Evolutionary conservation across 1,140 invertebrate species (phyloP).

Genomic region (Drosophila micromelanica): DNA sequence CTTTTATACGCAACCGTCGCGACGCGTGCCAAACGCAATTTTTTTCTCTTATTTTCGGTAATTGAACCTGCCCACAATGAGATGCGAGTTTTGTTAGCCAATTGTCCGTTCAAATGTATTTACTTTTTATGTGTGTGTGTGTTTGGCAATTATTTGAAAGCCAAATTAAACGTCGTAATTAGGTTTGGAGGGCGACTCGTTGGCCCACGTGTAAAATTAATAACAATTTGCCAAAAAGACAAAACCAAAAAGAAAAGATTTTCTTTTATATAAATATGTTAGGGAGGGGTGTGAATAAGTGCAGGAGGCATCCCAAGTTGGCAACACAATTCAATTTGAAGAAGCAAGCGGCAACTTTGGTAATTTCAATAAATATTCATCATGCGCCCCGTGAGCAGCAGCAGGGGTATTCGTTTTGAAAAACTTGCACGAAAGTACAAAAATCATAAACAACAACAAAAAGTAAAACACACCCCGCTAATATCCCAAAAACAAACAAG

Average conservation of each 20-base stretch:
- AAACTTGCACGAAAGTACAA: slow-evolving; percentile 60
- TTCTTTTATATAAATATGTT: slow-evolving; percentile 12
- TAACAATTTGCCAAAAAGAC: slow-evolving; percentile 74
- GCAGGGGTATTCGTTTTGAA: slow-evolving; percentile 65
- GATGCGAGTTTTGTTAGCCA: slow-evolving; percentile 36
- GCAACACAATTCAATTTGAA: slow-evolving; percentile 80
- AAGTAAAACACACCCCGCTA: slow-evolving; percentile 36
- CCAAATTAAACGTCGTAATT: slow-evolving; percentile 76
- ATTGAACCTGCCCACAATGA: slow-evolving; percentile 69
- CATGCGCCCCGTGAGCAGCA: slow-evolving; percentile 67
- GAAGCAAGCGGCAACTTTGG: slow-evolving; percentile 68
- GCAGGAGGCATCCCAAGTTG: slow-evolving; percentile 69
- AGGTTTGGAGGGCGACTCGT: slow-evolving; percentile 45
- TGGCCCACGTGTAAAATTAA: slow-evolving; percentile 72
- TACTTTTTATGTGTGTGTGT: slow-evolving; percentile 16
- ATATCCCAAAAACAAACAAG: not conserved
- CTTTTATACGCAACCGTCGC: slow-evolving; percentile 76
- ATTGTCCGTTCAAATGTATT: not conserved
- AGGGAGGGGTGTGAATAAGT: not conserved
- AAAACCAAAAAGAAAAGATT: not conserved
- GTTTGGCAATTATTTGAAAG: slow-evolving; percentile 65
- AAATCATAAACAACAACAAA: slow-evolving; percentile 71
- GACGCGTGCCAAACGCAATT: slow-evolving; percentile 65
- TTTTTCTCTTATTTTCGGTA: slow-evolving; percentile 12
- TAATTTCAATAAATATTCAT: slow-evolving; percentile 84